Percentiles rank a stretch among this genome's conserved stretches.
Evolutionary conservation across 2,888 invertebrate genomes (phyloP).

Genomic region (Cyclophora albipunctata): DNA sequence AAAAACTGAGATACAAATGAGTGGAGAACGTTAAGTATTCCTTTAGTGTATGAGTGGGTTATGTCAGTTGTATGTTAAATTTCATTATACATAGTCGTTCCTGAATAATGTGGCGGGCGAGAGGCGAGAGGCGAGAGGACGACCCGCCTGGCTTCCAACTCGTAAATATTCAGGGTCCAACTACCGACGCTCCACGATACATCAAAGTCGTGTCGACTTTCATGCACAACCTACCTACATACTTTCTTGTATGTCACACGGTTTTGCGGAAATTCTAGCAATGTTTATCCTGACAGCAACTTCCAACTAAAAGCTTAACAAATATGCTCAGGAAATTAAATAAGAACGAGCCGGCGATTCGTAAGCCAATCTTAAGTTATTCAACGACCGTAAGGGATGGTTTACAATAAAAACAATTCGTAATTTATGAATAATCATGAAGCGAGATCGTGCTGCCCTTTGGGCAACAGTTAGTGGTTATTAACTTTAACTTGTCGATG

Average conservation of each 20-base stretch:
- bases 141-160: constrained; percentile 33
- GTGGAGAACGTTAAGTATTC: constrained; percentile 5
- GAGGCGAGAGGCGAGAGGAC: constrained; percentile 26
- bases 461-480: constrained; percentile 10
- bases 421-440: constrained; percentile 3
- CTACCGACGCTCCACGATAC: constrained; percentile 48
- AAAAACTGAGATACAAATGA: too few relatives aligned
- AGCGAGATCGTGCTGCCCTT: constrained; percentile 6
- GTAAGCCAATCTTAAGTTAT: constrained; percentile 10
- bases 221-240: constrained; percentile 34
- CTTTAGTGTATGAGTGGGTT: constrained; percentile 26
- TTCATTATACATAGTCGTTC: constrained; percentile 19
- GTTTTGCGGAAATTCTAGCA: constrained; percentile 27
- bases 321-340: constrained; percentile 43
- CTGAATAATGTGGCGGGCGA: constrained; percentile 52
- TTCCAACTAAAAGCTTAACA: constrained; percentile 31
- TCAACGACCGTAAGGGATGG: neutral
- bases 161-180: constrained; percentile 65
- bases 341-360: constrained; percentile 16
- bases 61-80: constrained; percentile 36
- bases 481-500: constrained; percentile 20
- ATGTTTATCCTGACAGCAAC: constrained; percentile 23
- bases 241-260: constrained; percentile 32
- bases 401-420: constrained; percentile 9
- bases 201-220: constrained; percentile 54